These are phyloP conservation scores for Pseudochromis fuscus DNA, from an alignment of 2,797 vertebrate species.

Conservation along the genomic window DNA sequence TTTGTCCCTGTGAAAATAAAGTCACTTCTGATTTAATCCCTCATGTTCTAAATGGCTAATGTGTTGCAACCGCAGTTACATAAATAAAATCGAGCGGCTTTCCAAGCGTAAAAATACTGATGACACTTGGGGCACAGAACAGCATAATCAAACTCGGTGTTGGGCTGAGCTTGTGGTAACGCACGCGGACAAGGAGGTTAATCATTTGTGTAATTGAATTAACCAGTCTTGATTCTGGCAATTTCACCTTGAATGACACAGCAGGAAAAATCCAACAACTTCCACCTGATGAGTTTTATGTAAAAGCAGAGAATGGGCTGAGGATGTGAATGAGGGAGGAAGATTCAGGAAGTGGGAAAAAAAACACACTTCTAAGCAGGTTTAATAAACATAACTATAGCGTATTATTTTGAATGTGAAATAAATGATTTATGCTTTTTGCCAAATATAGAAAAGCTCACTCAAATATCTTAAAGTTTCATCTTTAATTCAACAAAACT, in stretches of 20 bases:
- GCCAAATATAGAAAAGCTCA: slow-evolving; percentile 29
- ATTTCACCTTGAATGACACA: slow-evolving; percentile 31
- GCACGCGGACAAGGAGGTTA: slow-evolving; percentile 12
- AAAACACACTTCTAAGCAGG: slow-evolving; percentile 10
- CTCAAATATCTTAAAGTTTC: slow-evolving; percentile 34
- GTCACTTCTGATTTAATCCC: slow-evolving; percentile 20
- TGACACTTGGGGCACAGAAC: neutral
- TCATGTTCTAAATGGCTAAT: neutral
- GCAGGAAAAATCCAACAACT: neutral
- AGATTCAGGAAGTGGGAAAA: neutral
- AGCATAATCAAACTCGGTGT: neutral
- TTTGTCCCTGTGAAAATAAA: neutral
- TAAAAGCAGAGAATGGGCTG: neutral
- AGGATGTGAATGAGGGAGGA: neutral
- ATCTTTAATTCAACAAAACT: slow-evolving; percentile 54
- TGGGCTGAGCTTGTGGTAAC: slow-evolving; percentile 9
- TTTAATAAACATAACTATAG: slow-evolving; percentile 18
- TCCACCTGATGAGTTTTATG: neutral
- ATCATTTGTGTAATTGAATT: slow-evolving; percentile 34
- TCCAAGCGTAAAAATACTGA: slow-evolving; percentile 20
- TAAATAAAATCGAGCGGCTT: slow-evolving; percentile 3
- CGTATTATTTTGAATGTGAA: slow-evolving; percentile 36
- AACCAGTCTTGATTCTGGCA: slow-evolving; percentile 6
- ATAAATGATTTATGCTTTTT: slow-evolving; percentile 31
- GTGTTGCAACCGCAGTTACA: neutral